phyloP scores from a whole-genome alignment of 2,797 vertebrate genomes.

The Cirrhinus molitorella region DNA sequence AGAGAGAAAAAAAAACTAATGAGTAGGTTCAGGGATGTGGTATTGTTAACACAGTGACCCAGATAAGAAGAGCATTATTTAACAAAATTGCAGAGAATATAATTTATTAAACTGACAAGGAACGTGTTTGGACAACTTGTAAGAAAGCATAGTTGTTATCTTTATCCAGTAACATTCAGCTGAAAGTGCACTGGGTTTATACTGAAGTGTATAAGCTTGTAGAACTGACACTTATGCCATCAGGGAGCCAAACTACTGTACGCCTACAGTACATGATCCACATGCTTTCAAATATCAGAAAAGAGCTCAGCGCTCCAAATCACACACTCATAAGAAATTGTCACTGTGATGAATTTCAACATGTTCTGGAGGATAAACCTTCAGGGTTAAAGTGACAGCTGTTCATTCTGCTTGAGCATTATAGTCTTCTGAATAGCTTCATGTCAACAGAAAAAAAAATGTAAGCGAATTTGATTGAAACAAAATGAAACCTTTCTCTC shows the following conservation, averaged over 20 bases:
- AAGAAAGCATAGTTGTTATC: slow-evolving; percentile 33
- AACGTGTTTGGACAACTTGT: slow-evolving; percentile 46
- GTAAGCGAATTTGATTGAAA: neutral
- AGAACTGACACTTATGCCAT: slow-evolving; percentile 7
- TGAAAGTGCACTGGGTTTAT: neutral
- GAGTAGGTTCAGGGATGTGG: slow-evolving; percentile 32
- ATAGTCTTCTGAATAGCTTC: neutral
- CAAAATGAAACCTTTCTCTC: neutral
- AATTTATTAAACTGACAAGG: slow-evolving; percentile 48
- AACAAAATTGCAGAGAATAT: slow-evolving; percentile 38
- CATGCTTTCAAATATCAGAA: neutral
- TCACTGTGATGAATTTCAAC: neutral
- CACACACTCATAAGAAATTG: neutral
- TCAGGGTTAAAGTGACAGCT: neutral
- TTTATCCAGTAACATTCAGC: slow-evolving; percentile 30
- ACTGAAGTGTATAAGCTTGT: neutral
- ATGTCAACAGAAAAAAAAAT: neutral
- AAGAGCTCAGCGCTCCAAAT: neutral
- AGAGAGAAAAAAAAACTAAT: slow-evolving; percentile 27
- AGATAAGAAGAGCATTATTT: slow-evolving; percentile 50
- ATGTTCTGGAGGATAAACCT: neutral
- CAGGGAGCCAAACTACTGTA: neutral
- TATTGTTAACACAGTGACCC: slow-evolving; percentile 47
- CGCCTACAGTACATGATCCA: neutral
- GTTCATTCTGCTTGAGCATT: neutral